Conservation (phyloP, 2,113 vertebrate species). For the Piprites chloris region DNA sequence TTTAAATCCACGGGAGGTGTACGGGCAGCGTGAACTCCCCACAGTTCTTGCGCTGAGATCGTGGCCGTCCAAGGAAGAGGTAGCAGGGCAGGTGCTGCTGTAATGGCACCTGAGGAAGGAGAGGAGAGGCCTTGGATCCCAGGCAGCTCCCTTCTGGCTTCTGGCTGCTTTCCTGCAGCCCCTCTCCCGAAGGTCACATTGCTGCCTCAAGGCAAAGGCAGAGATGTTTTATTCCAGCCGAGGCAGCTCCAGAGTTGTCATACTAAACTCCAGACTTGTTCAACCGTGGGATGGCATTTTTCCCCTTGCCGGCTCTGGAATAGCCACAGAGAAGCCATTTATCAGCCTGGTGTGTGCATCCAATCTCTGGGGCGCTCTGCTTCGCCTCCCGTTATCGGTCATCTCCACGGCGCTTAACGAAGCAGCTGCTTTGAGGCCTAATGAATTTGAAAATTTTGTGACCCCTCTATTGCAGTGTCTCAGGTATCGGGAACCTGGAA, state of each 20-base stretch:
- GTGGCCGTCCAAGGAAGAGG: accelerated
- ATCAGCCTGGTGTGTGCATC: neutral
- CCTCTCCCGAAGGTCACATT: neutral
- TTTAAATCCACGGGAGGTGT: neutral
- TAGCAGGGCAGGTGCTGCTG: neutral
- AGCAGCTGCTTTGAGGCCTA: neutral
- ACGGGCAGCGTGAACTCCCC: too few relatives aligned
- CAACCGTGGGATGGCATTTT: constrained; percentile 20
- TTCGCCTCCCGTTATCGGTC: neutral
- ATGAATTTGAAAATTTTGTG: constrained; percentile 3
- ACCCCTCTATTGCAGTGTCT: neutral
- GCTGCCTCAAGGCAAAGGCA: neutral
- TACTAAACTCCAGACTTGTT: neutral
- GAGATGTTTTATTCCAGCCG: neutral
- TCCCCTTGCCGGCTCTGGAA: neutral
- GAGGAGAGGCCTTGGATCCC: neutral
- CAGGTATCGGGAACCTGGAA: neutral
- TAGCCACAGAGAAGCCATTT: neutral
- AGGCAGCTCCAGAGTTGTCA: neutral
- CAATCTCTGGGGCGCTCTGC: constrained; percentile 19
- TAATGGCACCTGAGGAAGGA: neutral
- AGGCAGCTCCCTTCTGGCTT: neutral
- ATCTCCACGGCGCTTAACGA: neutral
- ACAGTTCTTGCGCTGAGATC: neutral
- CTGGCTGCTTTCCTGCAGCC: neutral